Conservation (phyloP, 1,140 invertebrate species). For the Subanguina moxae region DNA sequence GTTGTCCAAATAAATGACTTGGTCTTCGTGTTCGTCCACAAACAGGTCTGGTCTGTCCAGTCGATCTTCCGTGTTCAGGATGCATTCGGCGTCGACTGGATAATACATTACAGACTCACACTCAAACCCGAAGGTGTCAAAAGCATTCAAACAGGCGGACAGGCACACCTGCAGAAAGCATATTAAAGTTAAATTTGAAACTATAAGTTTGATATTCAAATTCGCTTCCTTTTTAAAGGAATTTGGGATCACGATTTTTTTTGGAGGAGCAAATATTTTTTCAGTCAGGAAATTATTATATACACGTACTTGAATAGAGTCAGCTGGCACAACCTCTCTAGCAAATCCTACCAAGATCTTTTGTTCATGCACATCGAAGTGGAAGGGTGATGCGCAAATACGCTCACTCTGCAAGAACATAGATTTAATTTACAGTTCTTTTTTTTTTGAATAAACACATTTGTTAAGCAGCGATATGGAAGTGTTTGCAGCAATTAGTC, state of each 20-base stretch:
- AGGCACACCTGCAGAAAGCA: slow-evolving; percentile 43
- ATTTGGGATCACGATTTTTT: not conserved
- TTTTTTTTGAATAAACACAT: no score
- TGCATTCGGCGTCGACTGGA: slow-evolving; percentile 52
- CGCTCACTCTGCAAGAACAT: slow-evolving; percentile 50
- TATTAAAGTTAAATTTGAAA: slow-evolving; percentile 6
- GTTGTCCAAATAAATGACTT: slow-evolving; percentile 59
- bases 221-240: not conserved
- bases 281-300: no score
- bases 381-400: slow-evolving; percentile 58
- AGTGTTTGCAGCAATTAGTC: no score
- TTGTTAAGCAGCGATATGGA: no score
- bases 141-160: slow-evolving; percentile 56
- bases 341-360: slow-evolving; percentile 59
- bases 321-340: slow-evolving; percentile 56
- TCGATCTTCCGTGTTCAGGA: slow-evolving; percentile 58
- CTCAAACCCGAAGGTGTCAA: slow-evolving; percentile 59
- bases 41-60: slow-evolving; percentile 58
- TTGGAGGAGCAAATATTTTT: no score
- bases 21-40: slow-evolving; percentile 57
- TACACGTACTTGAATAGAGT: slow-evolving; percentile 37
- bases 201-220: not conserved
- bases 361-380: slow-evolving; percentile 58
- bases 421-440: no score
- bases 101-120: slow-evolving; percentile 54